Conservation (phyloP, 1,140 invertebrate species). For the Liolophura sinensis region DNA sequence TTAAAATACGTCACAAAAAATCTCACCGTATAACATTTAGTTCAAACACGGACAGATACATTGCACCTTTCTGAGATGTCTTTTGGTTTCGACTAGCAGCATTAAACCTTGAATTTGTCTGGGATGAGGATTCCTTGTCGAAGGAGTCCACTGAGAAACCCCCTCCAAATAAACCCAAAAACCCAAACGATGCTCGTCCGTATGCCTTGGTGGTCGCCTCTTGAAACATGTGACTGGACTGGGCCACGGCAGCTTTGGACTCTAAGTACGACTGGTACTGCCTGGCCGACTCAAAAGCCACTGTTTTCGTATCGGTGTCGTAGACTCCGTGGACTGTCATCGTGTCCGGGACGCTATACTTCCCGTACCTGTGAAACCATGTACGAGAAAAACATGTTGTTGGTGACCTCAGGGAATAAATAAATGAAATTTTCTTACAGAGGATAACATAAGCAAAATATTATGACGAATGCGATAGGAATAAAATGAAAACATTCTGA, state of each 20-base stretch:
- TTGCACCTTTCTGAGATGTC: too few species aligned
- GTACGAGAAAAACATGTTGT: not conserved
- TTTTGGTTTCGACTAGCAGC: too few species aligned
- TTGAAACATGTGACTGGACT: not conserved
- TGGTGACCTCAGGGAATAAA: not conserved
- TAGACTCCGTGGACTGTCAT: slow-evolving; percentile 1
- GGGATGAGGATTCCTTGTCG: too few species aligned
- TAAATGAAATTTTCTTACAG: not conserved
- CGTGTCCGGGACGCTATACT: not conserved
- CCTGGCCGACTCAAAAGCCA: not conserved
- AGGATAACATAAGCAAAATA: too few species aligned
- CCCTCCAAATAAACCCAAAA: not conserved
- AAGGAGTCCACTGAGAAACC: too few species aligned
- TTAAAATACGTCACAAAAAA: too few species aligned
- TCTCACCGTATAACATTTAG: too few species aligned
- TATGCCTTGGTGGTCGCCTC: not conserved
- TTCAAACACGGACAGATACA: too few species aligned
- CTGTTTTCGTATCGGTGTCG: not conserved
- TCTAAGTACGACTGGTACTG: not conserved
- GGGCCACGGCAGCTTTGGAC: not conserved
- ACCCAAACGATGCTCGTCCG: not conserved
- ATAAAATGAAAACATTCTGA: too few species aligned
- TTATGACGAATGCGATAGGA: not conserved
- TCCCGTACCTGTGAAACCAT: not conserved
- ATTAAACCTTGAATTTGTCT: too few species aligned